Evolutionary conservation across 2,888 invertebrate species (phyloP), one percentile per base, ranked within the genome.

Genomic region (Pinctada fucata): DNA sequence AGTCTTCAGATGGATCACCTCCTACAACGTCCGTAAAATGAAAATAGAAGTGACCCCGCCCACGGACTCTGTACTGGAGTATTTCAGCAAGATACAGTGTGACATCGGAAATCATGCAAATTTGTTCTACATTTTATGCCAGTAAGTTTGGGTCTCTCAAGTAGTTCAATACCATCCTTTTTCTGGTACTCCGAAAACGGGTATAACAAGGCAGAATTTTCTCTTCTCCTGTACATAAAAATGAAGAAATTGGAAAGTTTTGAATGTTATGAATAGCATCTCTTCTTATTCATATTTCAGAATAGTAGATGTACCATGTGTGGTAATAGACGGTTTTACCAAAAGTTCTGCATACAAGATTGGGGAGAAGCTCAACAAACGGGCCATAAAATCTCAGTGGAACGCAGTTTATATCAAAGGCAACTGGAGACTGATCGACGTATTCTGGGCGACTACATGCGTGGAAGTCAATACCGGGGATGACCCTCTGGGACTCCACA

Each of bases 261-360:
- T 31, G 31, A 31, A 31, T 31, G 31, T 31, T 31, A 31, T 31
- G 31, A 31, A 31, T 31, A 31, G 31, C 31, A 31, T 31, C 31
- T 31, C 31, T 31, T 31, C 31, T 31, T 31, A 31, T 31, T 31
- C 31, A 31, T 13, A 31, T 73, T 81, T 13, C 75, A 88, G 88
- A 63, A 69, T 82, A n/a, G 86, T 84, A 0, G 79, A 82, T 5
- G 65, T 88, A 0, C 82, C 85, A 2, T 86, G 86, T 76, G 73
- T 82, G 45, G 79, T 88, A 5, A 70, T 88, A 8, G 82, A 80
- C 45, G 88, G 88, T 2, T 51, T 86, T 10, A 87, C 83, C 73
- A 88, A 88, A 74, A 88, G 83, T 65, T 83, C 86, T 50, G 84
- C 84, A 1, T 88, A 88, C 76, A 73, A 84, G 67, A 71, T 86